Evolutionary conservation across 2,113 vertebrate genomes (phyloP), one percentile per base, ranked within the genome.

Genomic region (Neolamprologus ventralis): DNA sequence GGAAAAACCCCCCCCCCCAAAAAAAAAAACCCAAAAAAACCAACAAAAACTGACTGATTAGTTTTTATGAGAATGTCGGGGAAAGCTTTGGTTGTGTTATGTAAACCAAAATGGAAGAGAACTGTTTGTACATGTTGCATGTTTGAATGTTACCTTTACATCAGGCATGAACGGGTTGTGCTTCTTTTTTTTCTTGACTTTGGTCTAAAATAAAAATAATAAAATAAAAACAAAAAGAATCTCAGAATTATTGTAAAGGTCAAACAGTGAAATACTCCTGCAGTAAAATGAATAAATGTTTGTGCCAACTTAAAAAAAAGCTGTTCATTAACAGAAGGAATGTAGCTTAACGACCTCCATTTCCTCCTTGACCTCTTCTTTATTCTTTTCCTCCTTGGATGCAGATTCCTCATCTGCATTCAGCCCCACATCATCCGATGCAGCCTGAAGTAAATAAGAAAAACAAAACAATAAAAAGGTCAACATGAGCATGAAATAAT

Each of bases 131-230:
- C 12, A 37, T 12, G 17, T 53, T 47, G 14, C 21, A 73, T 45
- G 23, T 55, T 7, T 81, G 6, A 88, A 40, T 4, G 6, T 88
- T 91, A 95, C 94, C 94, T 96, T 96, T 53, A 90, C 80, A 3
- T 47, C 90, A 71, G 94, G 94, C 93, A 95, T 90, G 92, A 96
- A 96, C 5, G 94, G 94, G 82, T 95, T 96, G 33, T 53, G 89
- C 26, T 45, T 90, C 87, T 95, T 95, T 0, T 90, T 87, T 73
- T 88, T 95, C 83, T 84, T 94, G 81, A 91, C 86, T 80, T 91
- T 91, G 7, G 80, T 54, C 94, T 95, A 23, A 82, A 93, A 80
- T 90, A 19, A 55, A 89, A 81, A 81, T 80, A n/a, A 63, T 0
- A 3, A 4, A 82, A 63, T 6, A 60, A 21, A 71, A 21, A 33